Conservation (phyloP, 2,113 vertebrate species). For the Brevimyrus niger region DNA sequence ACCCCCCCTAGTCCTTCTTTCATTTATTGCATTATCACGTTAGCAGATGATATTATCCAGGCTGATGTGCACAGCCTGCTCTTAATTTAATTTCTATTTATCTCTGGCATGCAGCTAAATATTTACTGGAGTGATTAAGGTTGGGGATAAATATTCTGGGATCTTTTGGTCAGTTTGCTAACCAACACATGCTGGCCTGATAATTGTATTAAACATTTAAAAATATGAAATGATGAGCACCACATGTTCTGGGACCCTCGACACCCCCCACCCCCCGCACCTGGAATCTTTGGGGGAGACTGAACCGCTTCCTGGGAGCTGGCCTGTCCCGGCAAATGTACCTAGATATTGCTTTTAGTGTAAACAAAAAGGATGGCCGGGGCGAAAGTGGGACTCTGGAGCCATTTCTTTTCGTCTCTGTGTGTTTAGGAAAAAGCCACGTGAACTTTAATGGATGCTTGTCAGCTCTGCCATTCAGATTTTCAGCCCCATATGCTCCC, state of each 20-base stretch:
- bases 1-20: background rate
- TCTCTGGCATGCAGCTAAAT: conserved; percentile 3
- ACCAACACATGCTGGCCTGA: background rate
- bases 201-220: background rate
- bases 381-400: background rate
- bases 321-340: background rate
- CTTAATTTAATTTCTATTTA: conserved; percentile 7
- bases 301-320: background rate
- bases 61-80: background rate
- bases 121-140: conserved; percentile 2
- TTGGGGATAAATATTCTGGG: background rate
- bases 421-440: background rate
- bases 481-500: background rate
- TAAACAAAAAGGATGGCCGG: background rate
- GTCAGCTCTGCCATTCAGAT: background rate
- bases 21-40: background rate
- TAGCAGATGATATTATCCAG: conserved; percentile 1
- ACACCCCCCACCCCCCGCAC: background rate
- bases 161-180: background rate
- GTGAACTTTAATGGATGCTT: conserved; percentile 4
- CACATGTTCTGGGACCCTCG: background rate
- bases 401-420: background rate
- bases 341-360: background rate
- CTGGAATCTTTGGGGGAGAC: background rate
- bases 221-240: background rate